A percentile compares a stretch with the other conserved stretches of the same genome.
phyloP scores from a whole-genome alignment of 1,140 invertebrate species.

The Sesamia nonagrioides region DNA sequence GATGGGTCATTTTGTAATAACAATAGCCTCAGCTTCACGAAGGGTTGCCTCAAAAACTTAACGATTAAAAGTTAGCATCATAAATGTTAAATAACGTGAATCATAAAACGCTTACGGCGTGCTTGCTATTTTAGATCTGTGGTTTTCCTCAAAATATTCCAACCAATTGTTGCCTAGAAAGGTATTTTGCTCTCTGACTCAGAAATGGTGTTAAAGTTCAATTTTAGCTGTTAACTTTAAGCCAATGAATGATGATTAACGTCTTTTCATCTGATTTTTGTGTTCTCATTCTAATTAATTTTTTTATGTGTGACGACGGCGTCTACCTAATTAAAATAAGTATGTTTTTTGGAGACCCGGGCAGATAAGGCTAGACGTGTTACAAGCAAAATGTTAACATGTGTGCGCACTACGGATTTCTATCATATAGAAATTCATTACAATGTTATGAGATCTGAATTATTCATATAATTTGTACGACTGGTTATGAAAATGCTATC shows the following conservation, averaged over 20 bases:
- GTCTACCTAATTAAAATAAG: slow-evolving; percentile 7
- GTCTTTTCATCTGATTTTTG: not conserved
- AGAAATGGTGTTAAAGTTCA: slow-evolving; percentile 56
- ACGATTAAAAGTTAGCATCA: slow-evolving; percentile 21
- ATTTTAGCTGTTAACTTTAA: slow-evolving; percentile 33
- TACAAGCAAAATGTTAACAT: too few relatives aligned
- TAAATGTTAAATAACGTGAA: slow-evolving; percentile 28
- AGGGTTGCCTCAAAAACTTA: slow-evolving; percentile 64
- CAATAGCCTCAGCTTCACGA: slow-evolving; percentile 62
- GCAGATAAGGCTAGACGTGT: not conserved
- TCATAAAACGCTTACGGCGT: slow-evolving; percentile 9
- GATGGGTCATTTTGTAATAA: slow-evolving; percentile 85
- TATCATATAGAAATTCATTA: not conserved
- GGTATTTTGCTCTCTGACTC: slow-evolving; percentile 51
- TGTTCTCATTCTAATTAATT: slow-evolving; percentile 29
- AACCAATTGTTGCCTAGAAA: slow-evolving; percentile 38
- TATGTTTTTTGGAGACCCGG: not conserved
- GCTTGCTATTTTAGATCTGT: not conserved
- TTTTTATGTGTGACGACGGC: not conserved
- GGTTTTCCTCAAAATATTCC: slow-evolving; percentile 41
- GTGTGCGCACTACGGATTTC: not conserved
- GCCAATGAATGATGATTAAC: slow-evolving; percentile 28
- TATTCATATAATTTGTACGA: not conserved
- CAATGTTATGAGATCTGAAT: too few relatives aligned
- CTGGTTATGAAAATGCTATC: not conserved